A percentile compares a stretch with the other conserved stretches of the same genome.
Conservation (phyloP, 2,888 invertebrate genomes). For the Mythimna pallens region DNA sequence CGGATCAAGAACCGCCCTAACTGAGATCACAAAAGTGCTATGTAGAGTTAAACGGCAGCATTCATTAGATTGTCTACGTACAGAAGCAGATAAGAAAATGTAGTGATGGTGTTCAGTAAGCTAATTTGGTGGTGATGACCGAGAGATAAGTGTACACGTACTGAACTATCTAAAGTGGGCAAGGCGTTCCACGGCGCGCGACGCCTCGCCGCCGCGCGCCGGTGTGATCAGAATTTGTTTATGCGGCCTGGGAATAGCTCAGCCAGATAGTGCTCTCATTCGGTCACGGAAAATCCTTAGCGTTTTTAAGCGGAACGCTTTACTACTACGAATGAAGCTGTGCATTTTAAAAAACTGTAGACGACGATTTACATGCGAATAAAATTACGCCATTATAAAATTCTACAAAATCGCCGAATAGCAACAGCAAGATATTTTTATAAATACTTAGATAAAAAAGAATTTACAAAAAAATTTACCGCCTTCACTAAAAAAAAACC, state of each 20-base stretch:
- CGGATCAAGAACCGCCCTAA: no score
- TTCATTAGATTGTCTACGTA: conserved; percentile 9
- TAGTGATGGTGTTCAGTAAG: conserved; percentile 45
- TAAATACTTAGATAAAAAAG: conserved; percentile 28
- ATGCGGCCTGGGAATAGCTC: conserved; percentile 86
- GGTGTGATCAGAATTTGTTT: conserved; percentile 89
- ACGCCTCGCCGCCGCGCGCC: conserved; percentile 69
- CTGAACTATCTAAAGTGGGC: conserved; percentile 65
- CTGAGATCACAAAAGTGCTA: background rate
- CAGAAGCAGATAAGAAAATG: conserved; percentile 34
- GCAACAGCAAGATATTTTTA: conserved; percentile 63
- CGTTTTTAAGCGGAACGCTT: conserved; percentile 85
- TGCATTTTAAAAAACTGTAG: conserved; percentile 80
- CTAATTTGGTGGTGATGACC: conserved; percentile 57
- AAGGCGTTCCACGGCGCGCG: conserved; percentile 63
- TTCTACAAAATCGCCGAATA: conserved; percentile 64
- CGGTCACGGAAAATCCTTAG: conserved; percentile 85
- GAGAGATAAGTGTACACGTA: conserved; percentile 62
- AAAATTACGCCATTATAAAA: conserved; percentile 76
- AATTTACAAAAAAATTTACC: no score
- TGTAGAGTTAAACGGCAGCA: background rate
- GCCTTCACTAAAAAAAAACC: no score
- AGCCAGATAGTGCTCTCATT: conserved; percentile 85
- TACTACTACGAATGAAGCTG: conserved; percentile 85
- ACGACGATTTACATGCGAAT: conserved; percentile 80